Conservation (phyloP, 92 coral and sea anemone species). For the Parazoanthus darwini region DNA sequence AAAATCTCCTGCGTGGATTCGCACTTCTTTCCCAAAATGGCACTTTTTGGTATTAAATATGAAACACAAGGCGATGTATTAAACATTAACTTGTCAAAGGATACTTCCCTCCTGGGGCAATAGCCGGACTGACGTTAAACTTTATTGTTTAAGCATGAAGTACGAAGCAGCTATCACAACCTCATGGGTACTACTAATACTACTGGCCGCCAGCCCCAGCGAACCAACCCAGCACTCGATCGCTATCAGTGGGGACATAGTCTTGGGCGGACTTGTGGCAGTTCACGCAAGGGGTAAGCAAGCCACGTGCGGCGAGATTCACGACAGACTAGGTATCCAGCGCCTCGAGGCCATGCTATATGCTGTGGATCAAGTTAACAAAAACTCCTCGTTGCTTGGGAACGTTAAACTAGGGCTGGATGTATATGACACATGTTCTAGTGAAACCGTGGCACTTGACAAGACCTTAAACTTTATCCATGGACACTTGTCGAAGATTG, state of each 20-base stretch:
- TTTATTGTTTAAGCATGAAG: constrained; percentile 25
- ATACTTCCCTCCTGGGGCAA: neutral
- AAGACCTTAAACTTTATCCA: constrained; percentile 75
- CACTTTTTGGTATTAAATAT: no score
- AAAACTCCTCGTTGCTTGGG: constrained; percentile 60
- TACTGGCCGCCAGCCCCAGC: constrained; percentile 4
- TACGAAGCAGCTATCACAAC: neutral
- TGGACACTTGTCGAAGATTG: constrained; percentile 49
- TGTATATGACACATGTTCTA: constrained; percentile 84
- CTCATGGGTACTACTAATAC: constrained; percentile 1
- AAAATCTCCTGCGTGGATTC: no score
- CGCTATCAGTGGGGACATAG: constrained; percentile 60
- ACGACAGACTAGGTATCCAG: constrained; percentile 91
- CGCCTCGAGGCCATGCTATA: constrained; percentile 88
- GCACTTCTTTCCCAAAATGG: no score
- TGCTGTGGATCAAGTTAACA: constrained; percentile 83
- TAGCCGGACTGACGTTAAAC: neutral
- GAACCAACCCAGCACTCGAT: constrained; percentile 16
- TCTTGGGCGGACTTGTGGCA: constrained; percentile 90
- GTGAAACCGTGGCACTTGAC: constrained; percentile 82
- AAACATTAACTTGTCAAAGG: neutral
- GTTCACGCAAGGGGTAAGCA: constrained; percentile 69
- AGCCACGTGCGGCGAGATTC: constrained; percentile 55
- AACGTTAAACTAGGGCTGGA: constrained; percentile 80
- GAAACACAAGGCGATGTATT: no score